Evolutionary conservation across 2,113 vertebrate genomes (phyloP).

Genomic region (Phaetusa simplex): DNA sequence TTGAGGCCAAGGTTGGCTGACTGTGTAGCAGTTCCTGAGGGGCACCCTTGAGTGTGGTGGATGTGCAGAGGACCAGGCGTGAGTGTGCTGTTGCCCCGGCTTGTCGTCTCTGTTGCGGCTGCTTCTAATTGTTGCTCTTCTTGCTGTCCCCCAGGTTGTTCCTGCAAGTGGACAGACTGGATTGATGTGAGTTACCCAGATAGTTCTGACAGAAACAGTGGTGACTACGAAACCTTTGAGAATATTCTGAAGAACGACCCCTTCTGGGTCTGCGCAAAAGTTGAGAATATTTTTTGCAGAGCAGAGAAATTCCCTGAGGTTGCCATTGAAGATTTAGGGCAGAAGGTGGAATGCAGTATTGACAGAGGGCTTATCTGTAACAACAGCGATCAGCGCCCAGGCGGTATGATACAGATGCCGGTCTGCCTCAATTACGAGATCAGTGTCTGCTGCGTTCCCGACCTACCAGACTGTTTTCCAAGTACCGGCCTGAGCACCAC

Average conservation of each 20-base stretch:
- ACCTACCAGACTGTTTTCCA: neutral
- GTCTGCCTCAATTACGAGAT: conserved; percentile 38
- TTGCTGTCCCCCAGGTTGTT: accelerated
- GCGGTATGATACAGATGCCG: neutral
- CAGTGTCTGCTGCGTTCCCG: neutral
- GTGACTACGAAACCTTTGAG: conserved; percentile 37
- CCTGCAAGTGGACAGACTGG: neutral
- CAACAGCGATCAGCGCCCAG: neutral
- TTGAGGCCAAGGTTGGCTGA: neutral
- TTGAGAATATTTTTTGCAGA: conserved; percentile 30
- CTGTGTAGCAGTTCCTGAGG: neutral
- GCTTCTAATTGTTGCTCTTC: neutral
- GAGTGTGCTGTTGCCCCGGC: neutral
- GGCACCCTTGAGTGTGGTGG: neutral
- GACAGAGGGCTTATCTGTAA: neutral
- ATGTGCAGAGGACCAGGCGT: accelerated
- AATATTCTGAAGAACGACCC: neutral
- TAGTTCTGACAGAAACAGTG: neutral
- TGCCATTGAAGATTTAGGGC: neutral
- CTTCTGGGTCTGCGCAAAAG: neutral
- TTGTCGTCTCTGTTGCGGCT: neutral
- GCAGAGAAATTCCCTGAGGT: accelerated
- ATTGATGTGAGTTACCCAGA: neutral
- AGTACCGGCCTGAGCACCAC: neutral
- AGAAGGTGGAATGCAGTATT: neutral